These are phyloP conservation scores for Poeciliopsis paucimaculata DNA, from an alignment of 2,797 vertebrate species.

Conservation along the genomic window DNA sequence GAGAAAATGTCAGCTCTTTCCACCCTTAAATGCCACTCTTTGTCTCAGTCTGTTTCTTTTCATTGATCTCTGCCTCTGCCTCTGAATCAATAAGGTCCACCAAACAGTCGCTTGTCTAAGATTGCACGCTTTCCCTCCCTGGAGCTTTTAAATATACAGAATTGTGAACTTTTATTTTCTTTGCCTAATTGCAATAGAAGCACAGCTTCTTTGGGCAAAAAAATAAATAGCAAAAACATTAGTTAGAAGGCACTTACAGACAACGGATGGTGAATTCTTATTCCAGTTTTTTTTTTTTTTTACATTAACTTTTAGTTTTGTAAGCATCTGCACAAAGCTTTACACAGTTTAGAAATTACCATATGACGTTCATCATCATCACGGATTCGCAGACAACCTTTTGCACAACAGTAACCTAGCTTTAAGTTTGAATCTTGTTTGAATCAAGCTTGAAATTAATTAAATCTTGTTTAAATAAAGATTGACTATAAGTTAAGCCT, in stretches of 20 bases:
- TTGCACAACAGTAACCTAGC: too few relatives aligned
- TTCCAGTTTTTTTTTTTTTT: constrained; percentile 14
- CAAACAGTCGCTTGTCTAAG: constrained; percentile 91
- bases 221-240: constrained; percentile 22
- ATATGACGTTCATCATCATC: too few relatives aligned
- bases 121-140: constrained; percentile 82
- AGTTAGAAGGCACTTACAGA: constrained; percentile 3
- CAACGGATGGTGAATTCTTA: constrained; percentile 15
- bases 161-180: constrained; percentile 72
- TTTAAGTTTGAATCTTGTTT: too few relatives aligned
- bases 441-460: too few relatives aligned
- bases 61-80: constrained; percentile 97
- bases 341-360: neutral
- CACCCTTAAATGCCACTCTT: constrained; percentile 97
- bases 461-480: too few relatives aligned
- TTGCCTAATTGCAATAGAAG: constrained; percentile 74
- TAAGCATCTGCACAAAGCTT: neutral
- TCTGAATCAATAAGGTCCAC: constrained; percentile 90
- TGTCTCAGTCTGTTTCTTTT: constrained; percentile 91
- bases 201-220: constrained; percentile 37
- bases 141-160: constrained; percentile 62
- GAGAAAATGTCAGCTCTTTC: constrained; percentile 97
- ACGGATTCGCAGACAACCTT: too few relatives aligned
- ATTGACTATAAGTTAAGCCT: too few relatives aligned
- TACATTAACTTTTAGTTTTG: neutral